Evolutionary conservation across 2,888 invertebrate species (phyloP), one percentile per base, ranked within the genome.

Genomic region (Falcaria lacertinaria): DNA sequence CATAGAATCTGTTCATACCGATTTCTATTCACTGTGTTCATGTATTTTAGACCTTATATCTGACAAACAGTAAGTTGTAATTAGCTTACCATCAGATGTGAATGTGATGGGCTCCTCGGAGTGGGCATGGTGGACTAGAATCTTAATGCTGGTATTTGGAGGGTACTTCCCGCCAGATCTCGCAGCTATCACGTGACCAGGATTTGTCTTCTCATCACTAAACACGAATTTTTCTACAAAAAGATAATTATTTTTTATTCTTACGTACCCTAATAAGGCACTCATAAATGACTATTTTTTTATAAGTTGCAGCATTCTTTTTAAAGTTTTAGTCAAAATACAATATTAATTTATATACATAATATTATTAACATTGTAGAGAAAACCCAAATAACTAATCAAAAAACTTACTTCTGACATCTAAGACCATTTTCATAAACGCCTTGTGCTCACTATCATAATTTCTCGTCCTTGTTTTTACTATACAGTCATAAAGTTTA

Each of bases 141-240:
- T 90, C 86, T 98, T 98, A 58, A 98, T 95, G 75, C 97, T 97
- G 39, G 96, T 95, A 54, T 94, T 92, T 15, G 89, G 85, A 19
- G 93, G 91, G 76, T 96, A 95, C 54, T 92, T 91, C 70, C 94
- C 95, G 56, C 95, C 94, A 56, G 97, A 94, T 67, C 96, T 93
- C 0, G 97, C 94, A 55, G 98, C 97, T 50, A 97, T 92, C 45
- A 98, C 94, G 67, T 97, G 93, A 0, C 98, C 98, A 33, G 95
- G 93, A 86, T 98, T 98, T 11, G 96, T 95, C 45, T 86, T 90
- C 15, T 91, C 90, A 76, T 98, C 95, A 41, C 93, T 91, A 68
- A 94, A 92, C 0, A 91, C 90, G 79, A 95, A 97, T 63, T 93
- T 92, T 80, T 90, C 94, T 92, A 76, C 7, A 86, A 85, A 50